A percentile compares a stretch with the other conserved stretches of the same genome.
Evolutionary conservation across 92 coral and sea anemone species (phyloP).

Genomic region (Siderastrea radians): DNA sequence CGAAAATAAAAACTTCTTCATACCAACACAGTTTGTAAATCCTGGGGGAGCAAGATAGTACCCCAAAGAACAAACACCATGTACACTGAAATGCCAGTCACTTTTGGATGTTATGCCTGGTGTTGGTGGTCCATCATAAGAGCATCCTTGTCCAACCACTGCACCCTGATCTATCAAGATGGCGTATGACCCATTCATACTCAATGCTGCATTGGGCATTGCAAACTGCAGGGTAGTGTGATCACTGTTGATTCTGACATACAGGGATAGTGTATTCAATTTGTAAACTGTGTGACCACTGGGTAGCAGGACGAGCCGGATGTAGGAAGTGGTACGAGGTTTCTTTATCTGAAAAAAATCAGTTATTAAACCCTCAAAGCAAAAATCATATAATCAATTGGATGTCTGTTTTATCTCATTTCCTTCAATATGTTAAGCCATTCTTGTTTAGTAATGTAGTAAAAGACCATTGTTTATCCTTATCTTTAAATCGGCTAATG

Average conservation of each 20-base stretch:
- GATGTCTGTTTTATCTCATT: too few relatives aligned
- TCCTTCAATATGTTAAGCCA: too few relatives aligned
- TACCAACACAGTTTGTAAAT: conserved; percentile 23
- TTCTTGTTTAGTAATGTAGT: too few relatives aligned
- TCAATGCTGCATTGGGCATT: conserved; percentile 40
- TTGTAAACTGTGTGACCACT: conserved; percentile 42
- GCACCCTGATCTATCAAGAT: conserved; percentile 59
- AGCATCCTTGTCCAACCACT: conserved; percentile 70
- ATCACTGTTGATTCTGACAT: conserved; percentile 20
- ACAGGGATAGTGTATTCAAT: conserved; percentile 43
- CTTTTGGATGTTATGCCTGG: conserved; percentile 41
- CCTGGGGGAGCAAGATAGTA: conserved; percentile 26
- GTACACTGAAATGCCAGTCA: conserved; percentile 27
- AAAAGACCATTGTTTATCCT: too few relatives aligned
- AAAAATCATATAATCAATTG: too few relatives aligned
- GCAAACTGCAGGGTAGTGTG: conserved; percentile 38
- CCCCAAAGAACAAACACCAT: conserved; percentile 40
- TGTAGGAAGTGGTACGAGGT: conserved; percentile 40
- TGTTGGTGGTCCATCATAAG: conserved; percentile 66
- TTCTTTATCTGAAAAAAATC: conserved; percentile 43
- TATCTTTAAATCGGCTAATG: too few relatives aligned
- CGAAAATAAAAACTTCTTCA: too few relatives aligned
- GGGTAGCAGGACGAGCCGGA: conserved; percentile 24
- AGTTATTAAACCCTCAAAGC: too few relatives aligned
- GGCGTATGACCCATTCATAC: conserved; percentile 65